Percentiles rank a stretch among this genome's conserved stretches.
These are phyloP conservation scores for Sthenelais limicola DNA, from an alignment of 2,888 invertebrate species.

Conservation along the genomic window DNA sequence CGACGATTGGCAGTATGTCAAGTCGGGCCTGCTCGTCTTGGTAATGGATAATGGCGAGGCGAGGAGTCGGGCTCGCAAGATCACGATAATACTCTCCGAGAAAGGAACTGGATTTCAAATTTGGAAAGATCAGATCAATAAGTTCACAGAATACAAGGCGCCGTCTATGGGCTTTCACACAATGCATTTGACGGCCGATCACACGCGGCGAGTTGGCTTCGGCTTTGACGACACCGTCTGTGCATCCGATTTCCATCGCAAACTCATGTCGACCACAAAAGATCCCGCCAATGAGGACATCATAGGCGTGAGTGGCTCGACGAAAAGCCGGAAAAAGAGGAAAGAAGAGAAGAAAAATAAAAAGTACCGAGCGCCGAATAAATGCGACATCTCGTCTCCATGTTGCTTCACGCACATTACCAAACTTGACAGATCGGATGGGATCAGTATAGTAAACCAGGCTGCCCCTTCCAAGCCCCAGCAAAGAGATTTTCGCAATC, in stretches of 20 bases:
- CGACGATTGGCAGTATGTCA: constrained; percentile 80
- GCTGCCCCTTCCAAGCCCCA: background rate
- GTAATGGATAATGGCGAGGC: constrained; percentile 85
- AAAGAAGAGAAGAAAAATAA: constrained; percentile 72
- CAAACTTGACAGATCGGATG: constrained; percentile 76
- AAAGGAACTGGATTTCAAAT: constrained; percentile 86
- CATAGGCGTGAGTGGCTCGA: constrained; percentile 76
- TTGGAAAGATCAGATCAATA: constrained; percentile 87
- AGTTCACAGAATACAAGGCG: constrained; percentile 81
- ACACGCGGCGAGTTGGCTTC: constrained; percentile 83
- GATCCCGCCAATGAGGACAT: constrained; percentile 83
- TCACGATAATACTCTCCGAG: constrained; percentile 83
- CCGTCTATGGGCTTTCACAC: constrained; percentile 82
- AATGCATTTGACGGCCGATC: constrained; percentile 84
- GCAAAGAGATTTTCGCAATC: constrained; percentile 28
- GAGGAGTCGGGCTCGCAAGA: constrained; percentile 68
- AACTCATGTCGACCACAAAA: constrained; percentile 78
- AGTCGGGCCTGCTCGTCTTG: constrained; percentile 85
- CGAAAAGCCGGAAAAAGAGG: constrained; percentile 56
- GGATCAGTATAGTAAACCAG: constrained; percentile 39
- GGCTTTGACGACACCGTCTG: constrained; percentile 84
- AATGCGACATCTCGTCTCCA: constrained; percentile 86
- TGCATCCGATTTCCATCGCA: constrained; percentile 78
- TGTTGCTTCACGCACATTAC: constrained; percentile 89
- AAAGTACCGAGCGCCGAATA: constrained; percentile 78